Evolutionary conservation across 1,140 invertebrate species (phyloP), one percentile per base, ranked within the genome.

Genomic region (Aphelenchoides besseyi): DNA sequence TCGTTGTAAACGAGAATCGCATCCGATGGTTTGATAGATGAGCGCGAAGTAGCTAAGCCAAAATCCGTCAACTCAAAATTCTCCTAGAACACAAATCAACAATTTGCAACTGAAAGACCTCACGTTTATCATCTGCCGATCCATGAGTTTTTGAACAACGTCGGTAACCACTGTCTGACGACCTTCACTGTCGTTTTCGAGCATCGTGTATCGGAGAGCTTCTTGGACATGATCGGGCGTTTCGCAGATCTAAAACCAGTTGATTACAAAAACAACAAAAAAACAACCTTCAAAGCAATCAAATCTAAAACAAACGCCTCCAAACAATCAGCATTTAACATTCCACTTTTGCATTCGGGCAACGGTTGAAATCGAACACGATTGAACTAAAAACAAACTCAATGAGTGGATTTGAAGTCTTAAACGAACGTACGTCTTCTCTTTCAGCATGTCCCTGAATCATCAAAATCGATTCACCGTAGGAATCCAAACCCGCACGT

Each of bases 401-500:
- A 54, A 67, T 32, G 29, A 8, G 33, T 32, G 23, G 12, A 30
- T 8, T 8, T 70, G 41, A n/a, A 53, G 52, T 32, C 29, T n/a
- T 71, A 1, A 57, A 23, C 73, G 54, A 33, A 68, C 18, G 28
- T 3, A 26, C 12, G 32, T n/a, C 26, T 12, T 74, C 9, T 18
- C 29, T 63, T 68, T 68, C 57, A 16, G 23, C 48, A 53, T 67
- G 57, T 12, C 57, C 41, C 23, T 48, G 23, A 41, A 16, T 79
- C 69, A 18, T 76, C 71, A 3, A 83, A 55, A 53, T 84, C 77
- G 9, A 74, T 83, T 95, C 92, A 36, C 93, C 92, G 63, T 88
- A 87, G 71, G 89, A 88, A 54, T 91, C 90, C 68, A 92, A 88
- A 1, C 91, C 91, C 1, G 91, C 90, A 72, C 91, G 85, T 5